Evolutionary conservation across 2,113 vertebrate species (phyloP), one percentile per base, ranked within the genome.

Genomic region (Nycticebus coucang): DNA sequence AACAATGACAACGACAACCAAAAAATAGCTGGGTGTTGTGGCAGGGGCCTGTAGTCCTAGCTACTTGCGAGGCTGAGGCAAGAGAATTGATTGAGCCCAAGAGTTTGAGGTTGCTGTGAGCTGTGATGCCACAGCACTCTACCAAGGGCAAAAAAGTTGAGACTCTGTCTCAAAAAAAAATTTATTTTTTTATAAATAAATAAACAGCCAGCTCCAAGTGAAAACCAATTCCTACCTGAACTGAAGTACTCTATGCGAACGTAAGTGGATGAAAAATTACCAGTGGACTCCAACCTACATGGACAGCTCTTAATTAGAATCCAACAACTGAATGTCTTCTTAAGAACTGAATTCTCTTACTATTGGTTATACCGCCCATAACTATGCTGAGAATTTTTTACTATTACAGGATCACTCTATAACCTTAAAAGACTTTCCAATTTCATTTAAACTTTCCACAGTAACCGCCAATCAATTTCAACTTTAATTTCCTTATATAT

Each of bases 401-500:
- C 30, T 24, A 92, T 50, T 82, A 13, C 30, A 95, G 69, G 37
- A 85, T 57, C 10, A 50, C 22, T 93, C 83, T 71, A 83, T 7
- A 87, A 79, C 21, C 62, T 30, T 9, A 21, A 57, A 94, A 87
- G 30, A 85, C 57, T 89, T 78, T 66, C 17, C 21, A 90, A 24
- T 24, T 91, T 85, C 66, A 84, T 66, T 83, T 91, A 41, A 91
- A 93, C 17, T 62, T 64, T 82, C 33, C 57, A 93, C 0, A 81
- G 45, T 55, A 94, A 87, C 17, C 18, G 26, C 12, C 28, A 21
- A 45, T 24, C 26, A 77, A 86, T 28, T 85, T 85, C 22, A 78
- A 59, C 57, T 77, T 93, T 83, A 64, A 91, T 94, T 93, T 71
- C 30, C 77, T 90, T 71, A 30, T 69, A 33, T 33, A 87, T 45